Base-by-base conservation (phyloP, 2,797 vertebrate species). In the Iguana delicatissima region DNA sequence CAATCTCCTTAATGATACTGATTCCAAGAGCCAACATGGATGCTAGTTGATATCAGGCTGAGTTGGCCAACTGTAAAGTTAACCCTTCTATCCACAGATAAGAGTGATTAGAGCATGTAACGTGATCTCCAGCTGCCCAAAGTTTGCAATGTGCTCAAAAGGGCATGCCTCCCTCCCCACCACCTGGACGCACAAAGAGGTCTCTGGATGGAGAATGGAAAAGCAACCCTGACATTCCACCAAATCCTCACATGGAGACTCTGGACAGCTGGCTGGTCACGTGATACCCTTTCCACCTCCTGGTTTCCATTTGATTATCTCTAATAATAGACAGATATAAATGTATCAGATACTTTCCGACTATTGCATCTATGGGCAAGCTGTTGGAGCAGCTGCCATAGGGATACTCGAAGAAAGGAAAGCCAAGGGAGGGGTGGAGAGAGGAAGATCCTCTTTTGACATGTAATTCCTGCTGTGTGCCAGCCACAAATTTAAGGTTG, bases 311-410 rank as follows among this genome's bases (percentile, higher is more conserved):
- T 89, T 85, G 62, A 85, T 89, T 85, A 85, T 80, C 83, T 85
- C 89, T 89, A 89, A 89, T 89, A 0, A 0, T 50, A 86, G 85
- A 93, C 59, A 22, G 55, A n/a, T 88, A 92, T 93, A 91, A 95
- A 89, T n/a, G 81, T n/a, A 91, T 29, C 85, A 67, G 62, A n/a
- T 90, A 7, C 55, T 91, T 91, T 92, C 86, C 83, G 67, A 89
- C 57, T 57, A 6, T 91, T 88, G 0, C 80, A 90, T 89, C 77
- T 92, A 82, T 29, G 67, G 0, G 35, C 0, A 0, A 91, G 76
- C 62, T 80, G 89, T 4, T 29, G 0, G 76, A 89, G 86, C 82
- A 86, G 84, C 89, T 72, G 76, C 74, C 76, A 64, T 29, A 90
- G 84, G 38, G 46, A 4, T 0, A 1, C 82, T 57, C 76, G 0